Evolutionary conservation across 2,797 vertebrate genomes (phyloP).

Genomic region (Staurois parvus): DNA sequence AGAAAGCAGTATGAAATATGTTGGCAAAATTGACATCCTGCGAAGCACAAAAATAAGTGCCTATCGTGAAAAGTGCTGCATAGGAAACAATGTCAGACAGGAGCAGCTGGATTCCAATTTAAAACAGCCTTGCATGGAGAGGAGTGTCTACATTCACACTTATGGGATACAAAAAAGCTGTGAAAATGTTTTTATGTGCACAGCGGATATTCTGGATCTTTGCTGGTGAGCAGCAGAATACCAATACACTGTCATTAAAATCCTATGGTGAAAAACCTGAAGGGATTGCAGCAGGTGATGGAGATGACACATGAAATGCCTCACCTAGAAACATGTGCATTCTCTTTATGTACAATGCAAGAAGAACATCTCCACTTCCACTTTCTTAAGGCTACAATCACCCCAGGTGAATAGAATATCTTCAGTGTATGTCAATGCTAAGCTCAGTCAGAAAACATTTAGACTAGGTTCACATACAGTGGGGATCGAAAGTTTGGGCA

Average conservation of each 20-base stretch:
- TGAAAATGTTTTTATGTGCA: conserved; percentile 22
- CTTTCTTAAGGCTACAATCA: neutral
- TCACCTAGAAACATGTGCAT: neutral
- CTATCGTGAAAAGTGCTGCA: conserved; percentile 3
- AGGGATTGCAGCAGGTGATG: neutral
- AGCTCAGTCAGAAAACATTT: too few relatives aligned
- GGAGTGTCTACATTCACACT: conserved; percentile 16
- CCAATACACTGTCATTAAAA: neutral
- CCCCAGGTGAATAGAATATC: neutral
- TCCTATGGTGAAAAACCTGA: neutral
- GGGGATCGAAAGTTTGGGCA: too few relatives aligned
- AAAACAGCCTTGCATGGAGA: conserved; percentile 8
- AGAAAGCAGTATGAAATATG: conserved; percentile 28
- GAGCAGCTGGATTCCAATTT: conserved; percentile 50
- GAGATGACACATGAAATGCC: neutral
- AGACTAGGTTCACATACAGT: too few relatives aligned
- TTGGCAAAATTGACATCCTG: conserved; percentile 22
- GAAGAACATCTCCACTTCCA: neutral
- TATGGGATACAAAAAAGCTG: conserved; percentile 11
- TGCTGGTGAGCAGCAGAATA: conserved; percentile 1
- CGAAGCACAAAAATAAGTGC: conserved; percentile 12
- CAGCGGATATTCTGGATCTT: neutral
- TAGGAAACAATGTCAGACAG: conserved; percentile 11
- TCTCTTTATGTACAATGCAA: neutral
- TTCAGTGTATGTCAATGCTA: too few relatives aligned